Base-by-base conservation (phyloP, 2,888 invertebrate species). In the Xanthia togata region DNA sequence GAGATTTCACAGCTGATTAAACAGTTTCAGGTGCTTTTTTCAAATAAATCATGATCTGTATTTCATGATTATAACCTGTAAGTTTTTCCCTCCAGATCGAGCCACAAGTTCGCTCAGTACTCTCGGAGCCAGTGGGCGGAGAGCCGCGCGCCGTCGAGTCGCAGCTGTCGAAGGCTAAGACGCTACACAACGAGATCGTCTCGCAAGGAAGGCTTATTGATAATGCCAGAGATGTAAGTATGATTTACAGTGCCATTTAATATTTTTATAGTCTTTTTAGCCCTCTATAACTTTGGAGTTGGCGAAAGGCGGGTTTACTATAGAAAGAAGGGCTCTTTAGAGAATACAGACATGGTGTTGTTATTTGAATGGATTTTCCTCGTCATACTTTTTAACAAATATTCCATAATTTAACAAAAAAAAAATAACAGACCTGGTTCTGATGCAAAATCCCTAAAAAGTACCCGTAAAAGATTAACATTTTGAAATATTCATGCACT, bases 71-170 rank as follows among this genome's bases (percentile, higher is more conserved):
- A 20, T 55, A 26, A 44, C 4, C 6, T 23, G 1, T n/a, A 12
- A 0, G 14, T 12, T 50, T 64, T 35, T 26, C 44, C 35, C 20
- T 35, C 4, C 31, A 96, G 97, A 89, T 97, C 65, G 98, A 98
- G 91, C 98, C 98, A 0, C 97, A 98, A 94, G 98, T 98, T 0
- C 97, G 97, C 60, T 97, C 98, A 73, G 95, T 98, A 23, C 96
- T 99, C 2, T 97, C 98, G 0, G 99, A 99, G 93, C 98, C 98
- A 0, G 97, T 98, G 63, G 98, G 98, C 35, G 98, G 98, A 0
- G 99, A 99, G 90, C 98, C 99, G 0, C 98, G 98, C 88, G 97
- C 98, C 2, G 98, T 99, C 0, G 99, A 99, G 92, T 97, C 99
- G 35, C 99, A 99, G 94, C 97, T 99, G 73, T 97, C 97, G 83